Base-by-base conservation (phyloP, 2,113 vertebrate species). In the Turdus rufiventris region DNA sequence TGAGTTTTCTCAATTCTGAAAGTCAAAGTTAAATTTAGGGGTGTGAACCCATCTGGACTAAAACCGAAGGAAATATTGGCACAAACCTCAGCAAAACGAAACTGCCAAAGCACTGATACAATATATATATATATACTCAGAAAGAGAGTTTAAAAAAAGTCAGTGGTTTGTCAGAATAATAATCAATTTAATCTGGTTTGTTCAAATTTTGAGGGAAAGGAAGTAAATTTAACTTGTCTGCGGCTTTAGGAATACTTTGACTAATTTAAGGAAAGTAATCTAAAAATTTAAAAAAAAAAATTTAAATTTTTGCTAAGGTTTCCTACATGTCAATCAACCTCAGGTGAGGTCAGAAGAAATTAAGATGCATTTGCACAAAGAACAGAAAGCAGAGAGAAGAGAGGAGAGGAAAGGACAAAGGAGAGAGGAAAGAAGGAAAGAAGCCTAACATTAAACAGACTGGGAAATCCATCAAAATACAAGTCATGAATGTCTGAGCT, bases 11-110 rank as follows among this genome's bases (percentile, higher is more conserved):
- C 77, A 89, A 21, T 76, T 74, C 54, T 82, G 58, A 93, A 91
- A 95, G 70, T 71, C 80, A 65, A 60, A 89, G 86, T 91, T 89
- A 95, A 85, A 95, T 89, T 91, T 83, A 89, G 77, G 89, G 66
- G 81, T 97, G 84, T 95, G 67, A 95, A 94, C 87, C 62, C 74
- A 75, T 92, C 70, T 91, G 93, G 77, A 51, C 54, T 85, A 82
- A 89, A 95, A 91, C 20, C 6, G 66, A 89, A 48, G 36, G 43
- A 96, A 96, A 76, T 85, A n/a, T 43, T 96, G 94, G 87, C 87
- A 92, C 53, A 89, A 94, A 89, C 24, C 23, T 96, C 84, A 85
- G 91, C 74, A 80, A 93, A 88, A 79, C 34, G 34, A 76, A 89
- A 56, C 78, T 80, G 91, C 91, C 87, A 89, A 61, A 94, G 13